Conservation (phyloP, 2,113 vertebrate species). For the Conger conger region DNA sequence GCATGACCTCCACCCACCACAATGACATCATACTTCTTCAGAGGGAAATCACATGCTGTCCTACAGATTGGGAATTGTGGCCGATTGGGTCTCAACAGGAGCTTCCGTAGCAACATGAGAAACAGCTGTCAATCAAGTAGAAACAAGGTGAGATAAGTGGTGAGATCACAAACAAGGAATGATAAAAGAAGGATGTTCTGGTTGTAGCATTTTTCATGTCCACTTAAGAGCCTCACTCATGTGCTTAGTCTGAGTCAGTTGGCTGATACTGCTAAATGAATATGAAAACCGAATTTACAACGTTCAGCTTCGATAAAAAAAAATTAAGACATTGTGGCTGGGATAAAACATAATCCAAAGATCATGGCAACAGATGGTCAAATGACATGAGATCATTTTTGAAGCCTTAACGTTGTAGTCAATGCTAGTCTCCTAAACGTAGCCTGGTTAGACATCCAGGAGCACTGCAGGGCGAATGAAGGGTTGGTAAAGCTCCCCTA, state of each 20-base stretch:
- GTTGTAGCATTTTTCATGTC: background rate
- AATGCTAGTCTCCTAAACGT: too few species aligned
- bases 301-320: too few species aligned
- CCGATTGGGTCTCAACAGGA: slow-evolving; percentile 35
- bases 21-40: slow-evolving; percentile 77
- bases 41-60: slow-evolving; percentile 37
- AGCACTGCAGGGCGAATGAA: too few species aligned
- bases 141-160: background rate
- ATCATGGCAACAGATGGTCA: too few species aligned
- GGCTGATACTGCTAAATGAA: too few species aligned
- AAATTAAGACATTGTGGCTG: too few species aligned
- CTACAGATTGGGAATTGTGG: slow-evolving; percentile 34
- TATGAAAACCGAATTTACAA: too few species aligned
- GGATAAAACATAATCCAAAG: too few species aligned
- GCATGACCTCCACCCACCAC: slow-evolving; percentile 92
- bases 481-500: too few species aligned
- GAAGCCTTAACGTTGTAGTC: too few species aligned
- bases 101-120: slow-evolving; percentile 59
- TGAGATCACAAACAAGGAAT: background rate
- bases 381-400: too few species aligned
- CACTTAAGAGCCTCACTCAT: background rate
- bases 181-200: background rate
- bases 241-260: background rate
- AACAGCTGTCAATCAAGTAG: slow-evolving; percentile 29
- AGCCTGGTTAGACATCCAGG: too few species aligned